These are phyloP conservation scores for Imbricaverruca yamaguchii DNA, from an alignment of 2,888 invertebrate species.

Conservation along the genomic window DNA sequence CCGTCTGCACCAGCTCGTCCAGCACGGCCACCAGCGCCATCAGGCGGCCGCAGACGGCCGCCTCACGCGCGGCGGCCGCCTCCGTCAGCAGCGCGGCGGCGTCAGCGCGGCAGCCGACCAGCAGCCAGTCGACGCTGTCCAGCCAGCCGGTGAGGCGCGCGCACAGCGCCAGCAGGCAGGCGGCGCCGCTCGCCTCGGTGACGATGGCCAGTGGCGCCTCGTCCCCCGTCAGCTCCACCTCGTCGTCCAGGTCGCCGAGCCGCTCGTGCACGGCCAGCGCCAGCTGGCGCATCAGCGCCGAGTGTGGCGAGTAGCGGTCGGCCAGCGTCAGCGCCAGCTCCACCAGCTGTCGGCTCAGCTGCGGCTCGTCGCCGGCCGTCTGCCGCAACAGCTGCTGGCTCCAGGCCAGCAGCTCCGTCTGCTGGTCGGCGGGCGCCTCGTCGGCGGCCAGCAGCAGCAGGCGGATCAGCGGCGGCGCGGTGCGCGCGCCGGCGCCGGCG, in stretches of 20 bases:
- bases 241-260: constrained; percentile 30
- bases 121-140: constrained; percentile 25
- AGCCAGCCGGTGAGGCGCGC: constrained; percentile 26
- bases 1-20: constrained; percentile 31
- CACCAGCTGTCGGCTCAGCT: constrained; percentile 28
- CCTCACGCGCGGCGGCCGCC: constrained; percentile 27
- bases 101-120: constrained; percentile 28
- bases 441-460: neutral
- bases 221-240: constrained; percentile 25
- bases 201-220: constrained; percentile 26
- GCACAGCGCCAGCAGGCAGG: constrained; percentile 25
- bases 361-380: constrained; percentile 24
- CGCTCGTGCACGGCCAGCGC: constrained; percentile 29
- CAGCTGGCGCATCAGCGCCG: constrained; percentile 26
- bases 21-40: constrained; percentile 27
- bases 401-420: constrained; percentile 29
- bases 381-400: constrained; percentile 28
- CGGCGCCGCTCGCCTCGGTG: constrained; percentile 26
- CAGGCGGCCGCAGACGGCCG: constrained; percentile 27
- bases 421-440: constrained; percentile 1
- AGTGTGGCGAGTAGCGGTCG: constrained; percentile 28
- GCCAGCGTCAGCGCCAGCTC: constrained; percentile 26
- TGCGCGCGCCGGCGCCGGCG: neutral
- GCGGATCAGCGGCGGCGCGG: neutral
- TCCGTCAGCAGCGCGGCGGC: constrained; percentile 25